Base-by-base conservation (phyloP, 1,140 invertebrate genomes). In the Scylla paramamosain region DNA sequence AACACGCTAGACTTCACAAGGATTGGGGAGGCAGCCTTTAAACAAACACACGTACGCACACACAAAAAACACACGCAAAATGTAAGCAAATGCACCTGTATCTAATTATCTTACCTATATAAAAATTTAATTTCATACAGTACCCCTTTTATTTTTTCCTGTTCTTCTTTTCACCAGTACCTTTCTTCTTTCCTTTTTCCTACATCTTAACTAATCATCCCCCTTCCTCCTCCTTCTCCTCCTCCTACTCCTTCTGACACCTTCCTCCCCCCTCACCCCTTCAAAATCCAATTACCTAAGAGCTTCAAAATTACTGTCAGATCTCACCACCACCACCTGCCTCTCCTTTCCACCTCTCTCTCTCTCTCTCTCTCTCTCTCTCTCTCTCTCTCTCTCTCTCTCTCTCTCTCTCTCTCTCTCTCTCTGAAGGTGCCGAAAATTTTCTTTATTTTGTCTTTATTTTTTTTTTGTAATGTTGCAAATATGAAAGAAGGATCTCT, bases 401-500 rank as follows among this genome's bases (percentile, higher is more conserved):
- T 48, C 46, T 48, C 46, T 84, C 83, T 84, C 83, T 84, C 83
- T 84, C 83, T 84, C 83, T 84, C 83, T 86, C 83, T 86, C 83
- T 86, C 14, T 28, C 83, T 28, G 25, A 25, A 25, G 25, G 25
- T 29, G 77, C 29, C 7, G 25, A n/a, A 25, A 25, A 25, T 83
- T 29, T 83, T 29, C 77, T 25, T 83, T 29, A n/a, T 29, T 29
- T 29, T 29, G 29, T 83, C 77, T 39, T 39, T 39, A 39, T 39
- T 39, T 2, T 39, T 39, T 39, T 39, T 39, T 39, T 39, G 1
- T 39, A 39, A 39, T 2, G 39, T 39, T 39, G 6, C 6, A 6
- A 39, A 39, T 39, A 39, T 39, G 39, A 1, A 39, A 39, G 6
- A 29, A 29, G 84, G 1, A 1, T 39, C 39, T 39, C 39, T 39